These are phyloP conservation scores for Cettia cetti DNA, from an alignment of 2,113 vertebrate genomes.

Conservation along the genomic window DNA sequence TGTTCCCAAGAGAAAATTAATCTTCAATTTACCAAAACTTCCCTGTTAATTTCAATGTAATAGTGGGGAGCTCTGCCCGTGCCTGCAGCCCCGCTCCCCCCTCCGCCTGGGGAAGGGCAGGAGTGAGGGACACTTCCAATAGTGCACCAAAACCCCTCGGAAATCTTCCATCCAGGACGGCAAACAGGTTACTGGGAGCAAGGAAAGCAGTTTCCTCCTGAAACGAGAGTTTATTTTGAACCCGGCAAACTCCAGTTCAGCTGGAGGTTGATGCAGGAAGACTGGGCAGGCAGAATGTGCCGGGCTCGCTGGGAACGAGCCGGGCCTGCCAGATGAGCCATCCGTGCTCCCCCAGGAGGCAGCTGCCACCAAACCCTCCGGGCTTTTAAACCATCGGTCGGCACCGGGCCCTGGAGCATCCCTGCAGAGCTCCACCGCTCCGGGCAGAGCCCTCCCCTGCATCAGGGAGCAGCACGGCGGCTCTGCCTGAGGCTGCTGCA, in stretches of 20 bases:
- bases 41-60: neutral
- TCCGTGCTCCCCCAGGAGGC: neutral
- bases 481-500: neutral
- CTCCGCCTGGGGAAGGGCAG: neutral
- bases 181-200: neutral
- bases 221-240: neutral
- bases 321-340: fast-evolving
- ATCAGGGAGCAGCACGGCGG: fast-evolving
- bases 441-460: neutral
- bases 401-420: neutral
- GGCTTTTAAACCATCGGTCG: fast-evolving
- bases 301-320: neutral
- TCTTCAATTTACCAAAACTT: conserved; percentile 32
- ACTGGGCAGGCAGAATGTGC: neutral
- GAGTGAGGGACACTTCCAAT: neutral
- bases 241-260: neutral
- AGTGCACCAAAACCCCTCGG: neutral
- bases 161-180: neutral
- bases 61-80: neutral
- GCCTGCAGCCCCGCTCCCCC: neutral
- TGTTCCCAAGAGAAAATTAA: conserved; percentile 38
- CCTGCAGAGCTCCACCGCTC: neutral
- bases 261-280: neutral
- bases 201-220: conserved; percentile 1
- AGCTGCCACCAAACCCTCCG: neutral